Evolutionary conservation across 2,113 vertebrate genomes (phyloP).

Genomic region (Ptilorrhoa leucosticta): DNA sequence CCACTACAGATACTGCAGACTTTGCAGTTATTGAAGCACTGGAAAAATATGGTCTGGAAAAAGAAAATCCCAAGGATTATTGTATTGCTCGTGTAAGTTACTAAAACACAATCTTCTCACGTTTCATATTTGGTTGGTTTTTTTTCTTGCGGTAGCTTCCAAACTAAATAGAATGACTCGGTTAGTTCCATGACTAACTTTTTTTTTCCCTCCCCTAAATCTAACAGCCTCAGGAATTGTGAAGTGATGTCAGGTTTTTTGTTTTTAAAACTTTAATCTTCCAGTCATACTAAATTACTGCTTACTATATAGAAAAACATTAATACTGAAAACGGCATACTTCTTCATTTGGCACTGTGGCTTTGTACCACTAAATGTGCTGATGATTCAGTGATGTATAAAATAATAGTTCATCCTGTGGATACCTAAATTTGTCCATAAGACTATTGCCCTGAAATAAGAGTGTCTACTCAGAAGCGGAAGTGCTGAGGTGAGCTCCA

Average conservation of each 20-base stretch:
- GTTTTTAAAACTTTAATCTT: neutral
- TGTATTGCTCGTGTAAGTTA: conserved; percentile 89
- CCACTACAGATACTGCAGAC: conserved; percentile 91
- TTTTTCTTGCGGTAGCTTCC: neutral
- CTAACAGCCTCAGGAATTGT: neutral
- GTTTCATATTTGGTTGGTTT: neutral
- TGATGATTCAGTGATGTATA: neutral
- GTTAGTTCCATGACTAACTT: neutral
- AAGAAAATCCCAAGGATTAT: conserved; percentile 92
- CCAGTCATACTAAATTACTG: neutral
- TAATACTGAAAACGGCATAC: neutral
- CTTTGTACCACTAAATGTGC: neutral
- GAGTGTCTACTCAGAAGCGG: neutral
- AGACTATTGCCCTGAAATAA: neutral
- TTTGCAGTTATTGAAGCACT: conserved; percentile 94
- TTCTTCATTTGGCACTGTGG: neutral
- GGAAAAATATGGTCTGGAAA: conserved; percentile 96
- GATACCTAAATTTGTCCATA: neutral
- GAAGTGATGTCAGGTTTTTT: neutral
- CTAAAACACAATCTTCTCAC: neutral
- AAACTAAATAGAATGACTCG: neutral
- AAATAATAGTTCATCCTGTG: neutral
- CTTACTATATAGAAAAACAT: neutral
- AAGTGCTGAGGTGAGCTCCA: neutral
- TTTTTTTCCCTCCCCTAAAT: neutral